Percentiles rank a stretch among this genome's conserved stretches.
These are phyloP conservation scores for Stenchaetothrips biformis DNA, from an alignment of 2,888 invertebrate genomes.

Conservation along the genomic window DNA sequence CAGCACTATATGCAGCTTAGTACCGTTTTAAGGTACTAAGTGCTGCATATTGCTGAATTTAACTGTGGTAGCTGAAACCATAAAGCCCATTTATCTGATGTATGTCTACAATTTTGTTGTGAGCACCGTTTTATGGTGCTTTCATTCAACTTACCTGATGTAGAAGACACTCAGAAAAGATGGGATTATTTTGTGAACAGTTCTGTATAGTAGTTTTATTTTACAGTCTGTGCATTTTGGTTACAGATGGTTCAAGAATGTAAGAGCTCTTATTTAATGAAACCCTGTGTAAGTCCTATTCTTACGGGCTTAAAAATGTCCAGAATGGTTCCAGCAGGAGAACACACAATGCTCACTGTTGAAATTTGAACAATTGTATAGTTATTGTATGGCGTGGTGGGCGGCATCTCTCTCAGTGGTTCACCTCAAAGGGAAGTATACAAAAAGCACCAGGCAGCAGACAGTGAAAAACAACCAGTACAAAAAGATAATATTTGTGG, in stretches of 20 bases:
- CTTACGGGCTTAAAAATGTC: no score
- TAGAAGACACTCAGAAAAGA: background rate
- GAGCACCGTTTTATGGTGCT: constrained; percentile 18
- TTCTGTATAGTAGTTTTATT: constrained; percentile 20
- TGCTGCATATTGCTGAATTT: constrained; percentile 2
- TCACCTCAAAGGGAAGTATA: constrained; percentile 16
- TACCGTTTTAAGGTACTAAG: constrained; percentile 17
- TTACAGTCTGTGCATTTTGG: constrained; percentile 5
- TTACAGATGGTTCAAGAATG: background rate
- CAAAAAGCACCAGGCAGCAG: constrained; percentile 12
- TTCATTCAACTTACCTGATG: background rate
- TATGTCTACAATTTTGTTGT: background rate
- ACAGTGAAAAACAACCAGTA: constrained; percentile 21
- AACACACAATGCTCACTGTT: background rate
- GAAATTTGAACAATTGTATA: background rate
- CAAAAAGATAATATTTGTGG: constrained; percentile 8
- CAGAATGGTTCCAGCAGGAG: background rate
- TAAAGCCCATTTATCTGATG: background rate
- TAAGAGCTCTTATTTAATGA: no score
- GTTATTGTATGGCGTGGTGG: background rate
- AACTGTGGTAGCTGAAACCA: background rate
- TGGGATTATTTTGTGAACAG: background rate
- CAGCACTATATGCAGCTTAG: constrained; percentile 16
- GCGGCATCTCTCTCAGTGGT: constrained; percentile 5
- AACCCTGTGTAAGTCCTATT: no score